phyloP scores from a whole-genome alignment of 2,797 vertebrate genomes.

The Emydoidea blandingii region DNA sequence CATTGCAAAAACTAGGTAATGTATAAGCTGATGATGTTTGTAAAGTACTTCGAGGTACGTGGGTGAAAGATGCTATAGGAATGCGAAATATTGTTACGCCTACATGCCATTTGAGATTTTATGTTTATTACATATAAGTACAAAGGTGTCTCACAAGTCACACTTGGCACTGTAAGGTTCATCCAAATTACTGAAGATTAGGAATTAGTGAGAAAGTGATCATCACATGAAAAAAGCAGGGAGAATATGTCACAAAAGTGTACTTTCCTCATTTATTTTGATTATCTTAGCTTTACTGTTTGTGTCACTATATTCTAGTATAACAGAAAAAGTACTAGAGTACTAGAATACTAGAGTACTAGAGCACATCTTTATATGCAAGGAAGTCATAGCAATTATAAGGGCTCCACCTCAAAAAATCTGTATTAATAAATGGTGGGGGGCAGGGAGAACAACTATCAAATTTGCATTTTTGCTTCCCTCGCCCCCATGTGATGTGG shows the following conservation, averaged over 20 bases:
- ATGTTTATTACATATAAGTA: conserved; percentile 38
- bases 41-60: not conserved
- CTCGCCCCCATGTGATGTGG: not conserved
- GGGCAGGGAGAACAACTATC: not conserved
- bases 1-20: conserved; percentile 49
- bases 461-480: not conserved
- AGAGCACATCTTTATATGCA: not conserved
- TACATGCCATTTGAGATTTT: conserved; percentile 22
- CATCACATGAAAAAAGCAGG: not conserved
- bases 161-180: conserved; percentile 37
- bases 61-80: no score
- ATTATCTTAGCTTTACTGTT: not conserved
- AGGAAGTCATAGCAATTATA: not conserved
- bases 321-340: not conserved
- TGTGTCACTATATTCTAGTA: not conserved
- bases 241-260: not conserved
- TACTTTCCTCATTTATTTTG: not conserved
- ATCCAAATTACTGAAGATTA: conserved; percentile 31
- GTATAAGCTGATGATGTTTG: conserved; percentile 63
- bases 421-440: not conserved
- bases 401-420: not conserved
- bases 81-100: no score
- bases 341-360: not conserved
- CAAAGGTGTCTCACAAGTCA: conserved; percentile 29
- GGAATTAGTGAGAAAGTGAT: not conserved